Evolutionary conservation across 2,797 vertebrate genomes (phyloP), one percentile per base, ranked within the genome.

Genomic region (Amniataba percoides): DNA sequence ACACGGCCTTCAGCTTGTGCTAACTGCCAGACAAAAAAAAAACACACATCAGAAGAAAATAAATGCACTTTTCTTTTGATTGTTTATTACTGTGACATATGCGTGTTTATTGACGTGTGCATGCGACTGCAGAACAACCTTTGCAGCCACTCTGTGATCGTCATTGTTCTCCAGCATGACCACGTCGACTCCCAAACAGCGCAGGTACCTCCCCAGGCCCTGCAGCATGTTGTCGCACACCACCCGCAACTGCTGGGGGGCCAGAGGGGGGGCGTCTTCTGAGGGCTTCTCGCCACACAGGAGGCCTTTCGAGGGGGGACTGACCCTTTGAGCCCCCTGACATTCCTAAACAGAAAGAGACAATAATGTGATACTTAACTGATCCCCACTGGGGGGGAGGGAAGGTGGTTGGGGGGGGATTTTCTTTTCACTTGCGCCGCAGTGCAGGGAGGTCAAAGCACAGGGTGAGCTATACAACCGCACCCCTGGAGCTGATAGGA

Each of bases 221-320:
- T 97, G 96, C 15, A 97, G 93, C 98, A 97, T 97, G 92, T 95
- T 97, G 88, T 98, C 97, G 36, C 97, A 97, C 70, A 97, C 96
- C 79, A 96, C 96, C 0, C 94, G 92, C 89, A 98, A 95, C 83
- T 97, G 91, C 79, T 80, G 89, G 0, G 95, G 95, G 0, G 85
- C 78, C 19, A 95, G 39, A 19, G 91, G 67, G 61, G 45, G 55
- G 74, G 14, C 6, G 43, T 1, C 39, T 67, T 81, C 75, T 59
- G 81, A 66, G 73, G 80, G 63, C 51, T 82, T 84, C 87, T 74
- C 58, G 59, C 86, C 89, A 88, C 86, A 87, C 82, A 80, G 78
- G 72, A 88, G 70, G 87, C 74, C 85, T 71, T 88, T 90, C 72
- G 78, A 73, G 77, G 80, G 73, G 72, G 84, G 81, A 81, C 87